Conservation (phyloP, 2,888 invertebrate species). For the Ctenicera cuprea region DNA sequence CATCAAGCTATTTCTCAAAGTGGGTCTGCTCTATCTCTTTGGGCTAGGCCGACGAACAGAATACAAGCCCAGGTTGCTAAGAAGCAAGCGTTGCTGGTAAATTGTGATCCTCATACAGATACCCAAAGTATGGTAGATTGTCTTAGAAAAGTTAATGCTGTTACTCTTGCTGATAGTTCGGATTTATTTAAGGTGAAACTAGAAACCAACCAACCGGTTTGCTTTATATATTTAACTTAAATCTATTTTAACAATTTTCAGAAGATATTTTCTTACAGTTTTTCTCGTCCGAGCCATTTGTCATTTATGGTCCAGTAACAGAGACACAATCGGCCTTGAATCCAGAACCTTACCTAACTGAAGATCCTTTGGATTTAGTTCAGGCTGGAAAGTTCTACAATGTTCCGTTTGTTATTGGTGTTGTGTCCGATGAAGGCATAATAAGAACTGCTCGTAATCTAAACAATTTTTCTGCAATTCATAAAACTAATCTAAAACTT, state of each 20-base stretch:
- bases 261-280: conserved; percentile 66
- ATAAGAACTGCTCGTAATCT: conserved; percentile 70
- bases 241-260: too few relatives aligned
- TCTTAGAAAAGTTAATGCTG: conserved; percentile 70
- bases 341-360: conserved; percentile 71
- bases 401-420: conserved; percentile 74
- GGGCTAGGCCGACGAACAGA: conserved; percentile 65
- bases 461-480: neutral
- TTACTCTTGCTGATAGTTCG: conserved; percentile 68
- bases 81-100: conserved; percentile 69
- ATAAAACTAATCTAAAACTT: conserved; percentile 33
- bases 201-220: too few relatives aligned
- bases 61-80: conserved; percentile 65
- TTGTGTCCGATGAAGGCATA: conserved; percentile 73
- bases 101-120: conserved; percentile 67
- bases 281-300: conserved; percentile 74
- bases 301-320: conserved; percentile 72
- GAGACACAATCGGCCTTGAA: conserved; percentile 68
- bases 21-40: conserved; percentile 71
- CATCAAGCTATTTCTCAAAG: conserved; percentile 73
- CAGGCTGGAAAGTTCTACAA: conserved; percentile 68
- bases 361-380: conserved; percentile 70
- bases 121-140: conserved; percentile 69
- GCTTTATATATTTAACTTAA: too few relatives aligned
- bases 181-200: conserved; percentile 71